phyloP scores from a whole-genome alignment of 2,797 vertebrate species.

The Karalla daura region DNA sequence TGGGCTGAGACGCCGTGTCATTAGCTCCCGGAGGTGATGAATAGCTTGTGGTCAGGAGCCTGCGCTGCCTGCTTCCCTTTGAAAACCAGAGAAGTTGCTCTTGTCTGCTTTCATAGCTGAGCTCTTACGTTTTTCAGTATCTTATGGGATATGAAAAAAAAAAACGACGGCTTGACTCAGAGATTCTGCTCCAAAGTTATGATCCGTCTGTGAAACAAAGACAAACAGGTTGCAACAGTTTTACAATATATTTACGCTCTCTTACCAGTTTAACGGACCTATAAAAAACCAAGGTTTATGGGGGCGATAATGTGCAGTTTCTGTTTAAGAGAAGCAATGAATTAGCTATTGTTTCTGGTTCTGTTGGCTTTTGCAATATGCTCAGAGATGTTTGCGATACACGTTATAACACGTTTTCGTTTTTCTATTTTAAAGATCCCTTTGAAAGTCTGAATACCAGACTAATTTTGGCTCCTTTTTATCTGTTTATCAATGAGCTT shows the following conservation, averaged over 20 bases:
- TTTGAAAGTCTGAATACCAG: background rate
- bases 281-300: background rate
- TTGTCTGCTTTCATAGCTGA: conserved; percentile 34
- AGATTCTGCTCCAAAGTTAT: background rate
- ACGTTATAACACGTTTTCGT: background rate
- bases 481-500: background rate
- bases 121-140: conserved; percentile 18
- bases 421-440: background rate
- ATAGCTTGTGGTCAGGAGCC: conserved; percentile 70
- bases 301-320: background rate
- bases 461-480: background rate
- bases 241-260: background rate
- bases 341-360: background rate
- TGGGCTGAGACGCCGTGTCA: conserved; percentile 66
- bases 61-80: conserved; percentile 50
- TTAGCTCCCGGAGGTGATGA: conserved; percentile 78
- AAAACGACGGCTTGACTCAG: conserved; percentile 8
- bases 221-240: background rate
- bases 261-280: background rate
- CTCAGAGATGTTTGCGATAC: background rate
- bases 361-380: background rate
- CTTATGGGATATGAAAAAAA: too few species aligned
- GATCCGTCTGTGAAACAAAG: background rate
- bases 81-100: conserved; percentile 50
- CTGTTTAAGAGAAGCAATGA: background rate